Evolutionary conservation across 2,888 invertebrate genomes (phyloP), one percentile per base, ranked within the genome.

Genomic region (Cordilura impudica): DNA sequence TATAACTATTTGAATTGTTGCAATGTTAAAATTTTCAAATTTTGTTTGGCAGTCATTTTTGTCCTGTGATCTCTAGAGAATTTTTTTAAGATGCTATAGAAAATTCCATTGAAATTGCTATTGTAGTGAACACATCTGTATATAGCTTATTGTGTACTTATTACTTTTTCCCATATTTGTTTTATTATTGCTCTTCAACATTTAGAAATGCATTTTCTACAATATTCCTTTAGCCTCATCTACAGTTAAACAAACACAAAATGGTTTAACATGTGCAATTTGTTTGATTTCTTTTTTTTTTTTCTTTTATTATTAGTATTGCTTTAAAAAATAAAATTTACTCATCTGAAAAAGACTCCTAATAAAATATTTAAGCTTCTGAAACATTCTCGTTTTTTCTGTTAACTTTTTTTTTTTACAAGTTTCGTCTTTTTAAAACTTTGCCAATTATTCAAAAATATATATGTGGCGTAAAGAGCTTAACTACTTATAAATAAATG

Each of bases 361-460:
- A n/a, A n/a, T 58, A 26, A 66, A 54, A 49, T 21, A 53, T 49
- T 19, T 35, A 53, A 49, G 14, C 69, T 69, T 70, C 29, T 49
- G 23, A n/a, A n/a, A n/a, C n/a, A n/a, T n/a, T n/a, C n/a, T n/a
- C n/a, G 53, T 14, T 66, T 51, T 1, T 31, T 69, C 35, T 26
- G 21, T 49, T 66, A 5, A 12, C 16, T 23, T 18, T 35, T 43
- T 31, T 0, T 21, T 7, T 58, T 45, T 14, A 3, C 56, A 26
- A 43, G 69, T 70, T 60, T 10, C 53, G 63, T 53, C n/a, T n/a
- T 39, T 18, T 56, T 18, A 67, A 74, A 79, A 79, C 43, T 79
- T 79, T 79, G 56, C 79, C 79, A 79, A 79, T 79, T 79, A 79
- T 75, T 67, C 63, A 66, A 26, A 73, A 74, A 69, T 12, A n/a